Percentiles rank a stretch among this genome's conserved stretches.
Conservation (phyloP, 2,888 invertebrate species). For the Sinhomidia bicolor region DNA sequence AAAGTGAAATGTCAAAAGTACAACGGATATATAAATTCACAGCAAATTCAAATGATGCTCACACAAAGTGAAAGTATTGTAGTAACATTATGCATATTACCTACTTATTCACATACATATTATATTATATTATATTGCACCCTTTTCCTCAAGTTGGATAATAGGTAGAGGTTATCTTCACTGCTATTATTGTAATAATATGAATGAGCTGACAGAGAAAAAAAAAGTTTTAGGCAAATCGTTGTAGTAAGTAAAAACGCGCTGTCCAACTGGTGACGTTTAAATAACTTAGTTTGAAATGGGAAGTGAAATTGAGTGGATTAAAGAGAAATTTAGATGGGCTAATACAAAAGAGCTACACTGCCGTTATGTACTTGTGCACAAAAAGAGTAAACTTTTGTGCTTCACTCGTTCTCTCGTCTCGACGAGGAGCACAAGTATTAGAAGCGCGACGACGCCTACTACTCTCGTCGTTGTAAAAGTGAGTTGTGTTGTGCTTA, state of each 20-base stretch:
- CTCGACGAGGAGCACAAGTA: too few species aligned
- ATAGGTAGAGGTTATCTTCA: too few species aligned
- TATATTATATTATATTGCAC: neutral
- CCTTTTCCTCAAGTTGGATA: too few species aligned
- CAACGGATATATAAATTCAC: too few species aligned
- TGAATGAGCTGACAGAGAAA: neutral
- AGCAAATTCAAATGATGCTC: too few species aligned
- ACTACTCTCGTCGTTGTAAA: neutral
- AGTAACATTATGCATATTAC: neutral
- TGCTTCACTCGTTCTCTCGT: constrained; percentile 8
- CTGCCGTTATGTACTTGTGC: too few species aligned
- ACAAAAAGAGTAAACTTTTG: constrained; percentile 50
- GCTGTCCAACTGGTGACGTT: constrained; percentile 56
- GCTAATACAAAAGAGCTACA: constrained; percentile 56
- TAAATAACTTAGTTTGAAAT: constrained; percentile 69
- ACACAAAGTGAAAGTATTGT: too few species aligned
- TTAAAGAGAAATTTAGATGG: constrained; percentile 69
- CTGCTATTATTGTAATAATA: too few species aligned
- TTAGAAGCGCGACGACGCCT: constrained; percentile 55
- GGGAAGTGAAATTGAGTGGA: constrained; percentile 72
- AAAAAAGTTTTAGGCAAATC: constrained; percentile 40
- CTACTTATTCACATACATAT: neutral
- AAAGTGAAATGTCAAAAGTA: neutral
- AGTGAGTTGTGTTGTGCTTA: constrained; percentile 61
- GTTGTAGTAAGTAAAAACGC: constrained; percentile 25